These are phyloP conservation scores for Luehdorfia chinensis DNA, from an alignment of 1,140 invertebrate genomes.

Conservation along the genomic window DNA sequence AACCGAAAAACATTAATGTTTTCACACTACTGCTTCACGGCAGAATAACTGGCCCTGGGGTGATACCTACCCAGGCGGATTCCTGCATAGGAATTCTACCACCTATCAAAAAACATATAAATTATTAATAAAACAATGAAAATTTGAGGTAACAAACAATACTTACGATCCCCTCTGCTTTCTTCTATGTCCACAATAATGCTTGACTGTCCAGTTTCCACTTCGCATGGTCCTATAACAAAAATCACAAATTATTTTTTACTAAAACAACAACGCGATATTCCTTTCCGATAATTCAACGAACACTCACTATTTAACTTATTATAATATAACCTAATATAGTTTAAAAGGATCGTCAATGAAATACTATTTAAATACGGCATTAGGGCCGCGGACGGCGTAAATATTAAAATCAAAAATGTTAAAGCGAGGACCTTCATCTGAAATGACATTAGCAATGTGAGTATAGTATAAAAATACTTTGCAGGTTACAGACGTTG, in stretches of 20 bases:
- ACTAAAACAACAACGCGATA: not conserved
- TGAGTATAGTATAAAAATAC: too few relatives aligned
- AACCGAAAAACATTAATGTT: too few relatives aligned
- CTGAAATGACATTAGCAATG: too few relatives aligned
- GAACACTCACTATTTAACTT: not conserved
- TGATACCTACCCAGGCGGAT: too few relatives aligned
- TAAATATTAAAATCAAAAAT: not conserved
- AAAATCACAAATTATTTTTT: slow-evolving; percentile 8
- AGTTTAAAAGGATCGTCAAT: not conserved
- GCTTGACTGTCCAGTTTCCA: slow-evolving; percentile 90
- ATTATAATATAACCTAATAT: slow-evolving; percentile 3
- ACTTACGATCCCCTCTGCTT: slow-evolving; percentile 90
- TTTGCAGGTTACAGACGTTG: too few relatives aligned
- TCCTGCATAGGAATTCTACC: too few relatives aligned
- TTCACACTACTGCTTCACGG: too few relatives aligned
- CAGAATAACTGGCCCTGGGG: too few relatives aligned
- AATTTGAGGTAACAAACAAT: too few relatives aligned
- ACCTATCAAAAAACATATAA: too few relatives aligned
- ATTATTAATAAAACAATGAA: too few relatives aligned
- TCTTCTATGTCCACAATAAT: slow-evolving; percentile 94
- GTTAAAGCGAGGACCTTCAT: too few relatives aligned
- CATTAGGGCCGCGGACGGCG: not conserved
- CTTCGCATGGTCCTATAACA: slow-evolving; percentile 86
- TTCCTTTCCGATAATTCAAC: not conserved
- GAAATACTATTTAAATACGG: not conserved